These are phyloP conservation scores for Pitangus sulphuratus DNA, from an alignment of 2,797 vertebrate genomes.

Conservation along the genomic window DNA sequence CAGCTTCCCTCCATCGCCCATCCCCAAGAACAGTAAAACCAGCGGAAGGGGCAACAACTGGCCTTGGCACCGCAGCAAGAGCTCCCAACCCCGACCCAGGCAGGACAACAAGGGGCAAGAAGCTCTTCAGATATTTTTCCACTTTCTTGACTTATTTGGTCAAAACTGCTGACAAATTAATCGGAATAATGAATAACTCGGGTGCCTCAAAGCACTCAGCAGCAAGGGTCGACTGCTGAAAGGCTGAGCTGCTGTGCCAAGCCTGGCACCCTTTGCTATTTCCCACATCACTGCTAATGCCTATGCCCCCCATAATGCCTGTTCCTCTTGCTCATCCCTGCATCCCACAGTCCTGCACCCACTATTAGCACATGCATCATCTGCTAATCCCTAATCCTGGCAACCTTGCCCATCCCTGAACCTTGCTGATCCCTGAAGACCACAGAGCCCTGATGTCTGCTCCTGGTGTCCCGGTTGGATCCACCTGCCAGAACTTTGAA, in stretches of 20 bases:
- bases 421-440: not conserved
- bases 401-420: not conserved
- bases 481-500: not conserved
- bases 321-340: not conserved
- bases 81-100: not conserved
- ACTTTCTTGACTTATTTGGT: constrained; percentile 63
- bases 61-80: not conserved
- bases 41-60: accelerated
- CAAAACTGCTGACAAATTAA: constrained; percentile 13
- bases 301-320: not conserved
- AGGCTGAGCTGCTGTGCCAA: not conserved
- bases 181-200: constrained; percentile 19
- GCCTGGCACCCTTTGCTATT: not conserved
- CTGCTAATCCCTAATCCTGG: not conserved
- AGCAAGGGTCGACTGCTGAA: accelerated
- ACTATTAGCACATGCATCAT: not conserved
- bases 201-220: not conserved
- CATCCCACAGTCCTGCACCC: accelerated
- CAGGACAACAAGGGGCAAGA: not conserved
- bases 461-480: accelerated
- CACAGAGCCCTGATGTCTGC: not conserved
- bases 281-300: accelerated
- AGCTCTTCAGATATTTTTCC: constrained; percentile 3
- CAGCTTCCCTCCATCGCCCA: not conserved
- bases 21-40: not conserved